Evolutionary conservation across 2,113 vertebrate species (phyloP), one percentile per base, ranked within the genome.

Genomic region (Istiophorus platypterus): DNA sequence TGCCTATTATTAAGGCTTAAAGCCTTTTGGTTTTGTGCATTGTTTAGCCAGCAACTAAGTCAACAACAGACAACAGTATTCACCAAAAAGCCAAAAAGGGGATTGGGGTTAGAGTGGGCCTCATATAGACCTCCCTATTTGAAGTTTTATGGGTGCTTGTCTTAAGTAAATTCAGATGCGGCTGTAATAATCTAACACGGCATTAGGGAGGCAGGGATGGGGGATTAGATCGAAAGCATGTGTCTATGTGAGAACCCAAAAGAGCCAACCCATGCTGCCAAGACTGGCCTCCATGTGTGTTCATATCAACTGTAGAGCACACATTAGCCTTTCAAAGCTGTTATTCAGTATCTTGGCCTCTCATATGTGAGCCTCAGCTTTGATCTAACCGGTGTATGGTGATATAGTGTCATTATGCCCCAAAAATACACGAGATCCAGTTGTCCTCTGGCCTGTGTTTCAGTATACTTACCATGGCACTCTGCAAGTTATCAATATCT

Each of bases 121-220:
- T 85, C 82, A 29, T 67, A 79, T 67, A 79, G 86, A 90, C 89
- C 92, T 90, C 91, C 89, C 87, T 85, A 90, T 93, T 92, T 93
- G 92, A 95, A 92, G 88, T 94, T 94, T 94, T 92, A 94, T 92
- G 89, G 89, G 89, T 81, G 84, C 92, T 92, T 88, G 91, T 91
- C 91, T 92, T 93, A 94, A 94, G 93, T 93, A 92, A 93, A 93
- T 91, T 95, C 94, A 95, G 91, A 94, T 94, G 92, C 69, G 80
- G 84, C 87, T 78, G 72, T 85, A 86, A 91, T 93, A 92, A 93
- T 91, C 82, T 88, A 91, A 93, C 82, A 84, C 88, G 89, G 90
- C 84, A 67, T 84, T 82, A 73, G 72, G 27, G 78, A 58, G 80
- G 73, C 17, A 37, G 79, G 83, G 87, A 64, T 18, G 66, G 72